A percentile compares a stretch with the other conserved stretches of the same genome.
Conservation (phyloP, 2,888 invertebrate species). For the Hydropsyche betteni region DNA sequence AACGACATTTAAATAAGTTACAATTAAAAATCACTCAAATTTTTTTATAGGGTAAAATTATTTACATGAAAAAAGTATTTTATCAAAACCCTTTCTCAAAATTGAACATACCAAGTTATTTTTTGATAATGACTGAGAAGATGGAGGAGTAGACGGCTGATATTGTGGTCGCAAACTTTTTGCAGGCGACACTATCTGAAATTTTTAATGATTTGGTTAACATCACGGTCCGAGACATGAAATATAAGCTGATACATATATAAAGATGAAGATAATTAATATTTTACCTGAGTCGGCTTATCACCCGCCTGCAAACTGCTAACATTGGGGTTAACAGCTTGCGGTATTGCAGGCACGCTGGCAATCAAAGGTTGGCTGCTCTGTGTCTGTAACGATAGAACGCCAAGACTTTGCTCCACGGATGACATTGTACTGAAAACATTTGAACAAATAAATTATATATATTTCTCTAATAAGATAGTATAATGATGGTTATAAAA, state of each 20-base stretch:
- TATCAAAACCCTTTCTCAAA: too few species aligned
- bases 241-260: neutral
- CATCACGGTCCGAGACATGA: neutral
- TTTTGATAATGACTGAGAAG: slow-evolving; percentile 53
- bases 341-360: slow-evolving; percentile 43
- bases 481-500: too few species aligned
- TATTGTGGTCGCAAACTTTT: slow-evolving; percentile 62
- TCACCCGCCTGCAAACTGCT: slow-evolving; percentile 47
- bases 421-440: slow-evolving; percentile 51
- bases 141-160: slow-evolving; percentile 58
- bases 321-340: slow-evolving; percentile 35
- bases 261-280: too few species aligned
- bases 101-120: slow-evolving; percentile 54
- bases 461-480: neutral
- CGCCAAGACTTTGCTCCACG: slow-evolving; percentile 50
- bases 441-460: slow-evolving; percentile 1
- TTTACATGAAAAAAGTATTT: too few species aligned
- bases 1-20: too few species aligned
- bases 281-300: slow-evolving; percentile 51
- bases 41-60: too few species aligned
- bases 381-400: slow-evolving; percentile 49
- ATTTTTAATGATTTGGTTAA: slow-evolving; percentile 53
- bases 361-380: slow-evolving; percentile 42
- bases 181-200: slow-evolving; percentile 66
- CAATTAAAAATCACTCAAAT: too few species aligned